A percentile compares a stretch with the other conserved stretches of the same genome.
phyloP scores from a whole-genome alignment of 2,113 vertebrate genomes.

The Ctenomys sociabilis region DNA sequence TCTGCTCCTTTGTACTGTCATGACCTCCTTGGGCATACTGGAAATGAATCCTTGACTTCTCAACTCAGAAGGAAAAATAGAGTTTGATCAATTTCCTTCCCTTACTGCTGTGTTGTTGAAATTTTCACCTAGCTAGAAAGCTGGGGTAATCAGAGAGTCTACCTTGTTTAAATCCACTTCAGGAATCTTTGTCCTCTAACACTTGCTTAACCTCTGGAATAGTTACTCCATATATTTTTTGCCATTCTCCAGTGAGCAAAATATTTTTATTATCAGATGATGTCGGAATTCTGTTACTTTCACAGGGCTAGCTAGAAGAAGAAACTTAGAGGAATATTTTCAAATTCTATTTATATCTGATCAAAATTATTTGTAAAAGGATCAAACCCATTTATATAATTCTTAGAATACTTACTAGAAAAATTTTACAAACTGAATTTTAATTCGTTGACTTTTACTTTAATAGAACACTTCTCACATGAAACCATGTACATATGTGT shows the following conservation, averaged over 20 bases:
- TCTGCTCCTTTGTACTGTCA: background rate
- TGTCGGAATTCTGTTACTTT: background rate
- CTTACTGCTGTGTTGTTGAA: background rate
- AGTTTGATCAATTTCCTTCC: background rate
- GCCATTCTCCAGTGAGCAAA: background rate
- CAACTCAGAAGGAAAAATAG: background rate
- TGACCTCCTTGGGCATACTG: background rate
- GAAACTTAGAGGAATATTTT: background rate
- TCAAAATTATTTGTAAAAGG: background rate
- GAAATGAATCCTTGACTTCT: background rate
- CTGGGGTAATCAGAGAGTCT: background rate
- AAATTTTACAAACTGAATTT: background rate
- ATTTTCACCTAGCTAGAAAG: background rate
- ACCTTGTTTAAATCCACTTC: background rate
- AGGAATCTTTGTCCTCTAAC: background rate
- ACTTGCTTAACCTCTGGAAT: background rate
- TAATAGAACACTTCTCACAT: background rate
- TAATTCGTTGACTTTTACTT: background rate
- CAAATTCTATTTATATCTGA: background rate
- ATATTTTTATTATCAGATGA: background rate
- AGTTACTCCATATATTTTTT: background rate
- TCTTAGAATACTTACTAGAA: background rate
- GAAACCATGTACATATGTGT: background rate
- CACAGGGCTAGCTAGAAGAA: background rate
- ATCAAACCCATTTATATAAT: background rate